Evolutionary conservation across 2,888 invertebrate genomes (phyloP).

Genomic region (Agapetus fuscipes): DNA sequence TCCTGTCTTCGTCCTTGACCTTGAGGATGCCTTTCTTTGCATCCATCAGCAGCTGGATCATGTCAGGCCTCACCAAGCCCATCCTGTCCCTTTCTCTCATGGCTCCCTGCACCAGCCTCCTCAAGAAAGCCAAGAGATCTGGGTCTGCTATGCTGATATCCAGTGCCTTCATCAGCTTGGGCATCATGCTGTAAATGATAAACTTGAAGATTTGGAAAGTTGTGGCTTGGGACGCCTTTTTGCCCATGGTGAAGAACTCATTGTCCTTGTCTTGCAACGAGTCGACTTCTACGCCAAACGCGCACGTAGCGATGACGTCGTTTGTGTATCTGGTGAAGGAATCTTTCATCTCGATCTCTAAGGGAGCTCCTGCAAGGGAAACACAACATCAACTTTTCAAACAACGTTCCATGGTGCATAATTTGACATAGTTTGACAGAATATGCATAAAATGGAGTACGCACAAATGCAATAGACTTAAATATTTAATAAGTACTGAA

Average conservation of each 20-base stretch:
- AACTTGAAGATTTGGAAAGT: constrained; percentile 2
- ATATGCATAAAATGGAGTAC: no score
- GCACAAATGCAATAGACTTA: no score
- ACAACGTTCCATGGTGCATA: no score
- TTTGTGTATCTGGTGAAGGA: constrained; percentile 6
- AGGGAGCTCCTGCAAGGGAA: background rate
- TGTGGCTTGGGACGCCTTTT: background rate
- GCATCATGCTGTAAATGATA: constrained; percentile 1
- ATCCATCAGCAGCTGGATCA: constrained; percentile 16
- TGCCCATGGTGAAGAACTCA: constrained; percentile 5
- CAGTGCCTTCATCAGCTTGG: constrained; percentile 4
- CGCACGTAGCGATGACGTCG: constrained; percentile 6
- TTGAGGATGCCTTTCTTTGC: constrained; percentile 13
- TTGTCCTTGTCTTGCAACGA: constrained; percentile 7
- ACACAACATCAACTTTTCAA: background rate
- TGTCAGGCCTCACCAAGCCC: constrained; percentile 10
- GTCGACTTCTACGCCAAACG: constrained; percentile 6
- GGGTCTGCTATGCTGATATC: constrained; percentile 1
- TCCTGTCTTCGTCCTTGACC: constrained; percentile 3
- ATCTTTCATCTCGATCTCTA: constrained; percentile 7
- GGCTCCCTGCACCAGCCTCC: constrained; percentile 6
- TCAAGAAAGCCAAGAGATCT: constrained; percentile 8
- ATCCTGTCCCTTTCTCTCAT: constrained; percentile 9
- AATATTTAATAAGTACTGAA: no score
- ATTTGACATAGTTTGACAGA: no score